Evolutionary conservation across 2,797 vertebrate genomes (phyloP).

Genomic region (Calcarius lapponicus): DNA sequence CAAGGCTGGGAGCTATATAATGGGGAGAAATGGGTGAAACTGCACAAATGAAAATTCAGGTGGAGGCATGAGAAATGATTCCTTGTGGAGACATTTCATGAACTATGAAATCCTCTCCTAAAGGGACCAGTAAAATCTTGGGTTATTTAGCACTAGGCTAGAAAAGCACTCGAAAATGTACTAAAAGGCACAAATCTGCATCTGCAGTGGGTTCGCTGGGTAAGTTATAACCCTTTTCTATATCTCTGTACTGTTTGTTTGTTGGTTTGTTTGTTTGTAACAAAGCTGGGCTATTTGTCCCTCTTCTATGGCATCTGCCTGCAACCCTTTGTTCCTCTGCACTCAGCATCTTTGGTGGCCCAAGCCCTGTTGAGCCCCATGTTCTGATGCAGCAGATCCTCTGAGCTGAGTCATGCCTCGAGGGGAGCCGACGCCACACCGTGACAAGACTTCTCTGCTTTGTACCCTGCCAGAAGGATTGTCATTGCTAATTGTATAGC

Average conservation of each 20-base stretch:
- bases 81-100: background rate
- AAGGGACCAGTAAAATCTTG: background rate
- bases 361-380: background rate
- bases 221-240: background rate
- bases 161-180: background rate
- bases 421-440: background rate
- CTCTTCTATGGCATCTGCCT: background rate
- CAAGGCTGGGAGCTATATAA: background rate
- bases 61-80: background rate
- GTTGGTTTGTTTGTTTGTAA: background rate
- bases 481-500: background rate
- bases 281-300: background rate
- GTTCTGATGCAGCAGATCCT: slow-evolving; percentile 30
- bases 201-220: background rate
- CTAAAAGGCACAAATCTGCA: background rate
- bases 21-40: background rate
- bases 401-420: slow-evolving; percentile 40
- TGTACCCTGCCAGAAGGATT: background rate
- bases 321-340: background rate
- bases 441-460: background rate
- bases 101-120: background rate
- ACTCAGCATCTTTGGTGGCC: background rate
- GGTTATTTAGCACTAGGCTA: background rate
- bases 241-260: background rate
- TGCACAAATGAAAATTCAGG: background rate